Evolutionary conservation across 2,888 invertebrate genomes (phyloP).

Genomic region (Noctua comes): DNA sequence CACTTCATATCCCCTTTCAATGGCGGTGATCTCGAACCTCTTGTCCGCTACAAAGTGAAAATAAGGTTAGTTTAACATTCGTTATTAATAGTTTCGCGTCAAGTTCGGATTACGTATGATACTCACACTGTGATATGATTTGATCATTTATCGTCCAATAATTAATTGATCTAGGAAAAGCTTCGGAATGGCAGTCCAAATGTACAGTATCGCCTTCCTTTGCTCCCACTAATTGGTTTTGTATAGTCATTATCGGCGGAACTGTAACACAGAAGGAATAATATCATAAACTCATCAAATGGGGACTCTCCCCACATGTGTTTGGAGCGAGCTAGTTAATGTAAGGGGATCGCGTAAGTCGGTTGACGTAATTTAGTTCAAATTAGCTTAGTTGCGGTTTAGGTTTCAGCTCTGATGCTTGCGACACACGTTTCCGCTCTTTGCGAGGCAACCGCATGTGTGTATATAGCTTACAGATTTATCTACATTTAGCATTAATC

Average conservation of each 20-base stretch:
- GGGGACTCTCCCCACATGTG: slow-evolving; percentile 3
- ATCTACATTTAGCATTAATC: slow-evolving; percentile 60
- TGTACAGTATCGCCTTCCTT: slow-evolving; percentile 92
- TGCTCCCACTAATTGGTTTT: slow-evolving; percentile 94
- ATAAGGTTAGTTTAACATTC: slow-evolving; percentile 29
- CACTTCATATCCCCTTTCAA: slow-evolving; percentile 92
- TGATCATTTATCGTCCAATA: slow-evolving; percentile 94
- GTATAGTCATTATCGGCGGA: slow-evolving; percentile 94
- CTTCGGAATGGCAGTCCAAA: slow-evolving; percentile 94
- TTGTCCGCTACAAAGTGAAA: slow-evolving; percentile 83
- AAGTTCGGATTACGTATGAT: slow-evolving; percentile 37
- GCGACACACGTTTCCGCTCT: slow-evolving; percentile 64
- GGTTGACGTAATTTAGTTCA: slow-evolving; percentile 60
- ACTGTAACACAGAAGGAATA: slow-evolving; percentile 88
- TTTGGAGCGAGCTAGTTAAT: slow-evolving; percentile 37
- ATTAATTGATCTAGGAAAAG: slow-evolving; percentile 94
- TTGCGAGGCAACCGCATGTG: slow-evolving; percentile 56
- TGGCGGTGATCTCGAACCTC: slow-evolving; percentile 87
- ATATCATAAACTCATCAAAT: slow-evolving; percentile 40
- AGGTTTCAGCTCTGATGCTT: slow-evolving; percentile 58
- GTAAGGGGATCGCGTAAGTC: slow-evolving; percentile 46
- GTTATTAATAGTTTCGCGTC: slow-evolving; percentile 19
- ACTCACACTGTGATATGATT: slow-evolving; percentile 92
- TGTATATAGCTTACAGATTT: slow-evolving; percentile 55
- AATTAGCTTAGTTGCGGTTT: slow-evolving; percentile 64